Evolutionary conservation across 1,140 invertebrate genomes (phyloP), one percentile per base, ranked within the genome.

Genomic region (Papilio machaon): DNA sequence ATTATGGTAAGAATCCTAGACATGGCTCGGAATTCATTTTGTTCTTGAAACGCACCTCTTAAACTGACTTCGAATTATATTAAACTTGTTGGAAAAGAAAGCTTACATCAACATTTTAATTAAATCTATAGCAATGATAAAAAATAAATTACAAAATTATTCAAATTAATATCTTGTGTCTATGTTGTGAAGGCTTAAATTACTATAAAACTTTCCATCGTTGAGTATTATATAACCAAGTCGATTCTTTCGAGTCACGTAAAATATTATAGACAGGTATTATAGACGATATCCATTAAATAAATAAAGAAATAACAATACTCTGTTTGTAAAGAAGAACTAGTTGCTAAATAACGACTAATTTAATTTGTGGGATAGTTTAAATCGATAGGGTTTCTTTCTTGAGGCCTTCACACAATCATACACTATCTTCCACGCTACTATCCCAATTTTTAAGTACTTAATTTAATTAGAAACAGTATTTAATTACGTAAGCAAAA

Each of bases 1-100:
- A 94, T 94, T 93, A 93, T 91, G 87, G 89, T 88, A 89, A 92
- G 90, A 91, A 90, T 91, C 86, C 81, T 87, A 83, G 85, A 89
- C 85, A 81, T 82, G 77, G 81, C 85, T 83, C 77, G 90, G 90
- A 90, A 92, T 92, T 91, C 86, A 89, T 92, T 91, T 82, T 88
- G 85, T 91, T 91, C 64, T 90, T 17, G 85, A 90, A 89, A 89
- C 88, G 88, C 86, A 86, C 86, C 84, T 80, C 85, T 85, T 90
- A 85, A 85, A 85, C 85, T 84, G 73, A 84, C 86, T 90, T 88
- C 67, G 86, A 84, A 88, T 90, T 89, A 82, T 89, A 88, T 90
- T 86, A 85, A 87, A 91, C 87, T 91, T 87, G 86, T 85, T 84
- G 77, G 82, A 82, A 87, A 89, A 87, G 86, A 86, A 87, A 90